These are phyloP conservation scores for Drosophila merina DNA, from an alignment of 2,888 invertebrate genomes.

Conservation along the genomic window DNA sequence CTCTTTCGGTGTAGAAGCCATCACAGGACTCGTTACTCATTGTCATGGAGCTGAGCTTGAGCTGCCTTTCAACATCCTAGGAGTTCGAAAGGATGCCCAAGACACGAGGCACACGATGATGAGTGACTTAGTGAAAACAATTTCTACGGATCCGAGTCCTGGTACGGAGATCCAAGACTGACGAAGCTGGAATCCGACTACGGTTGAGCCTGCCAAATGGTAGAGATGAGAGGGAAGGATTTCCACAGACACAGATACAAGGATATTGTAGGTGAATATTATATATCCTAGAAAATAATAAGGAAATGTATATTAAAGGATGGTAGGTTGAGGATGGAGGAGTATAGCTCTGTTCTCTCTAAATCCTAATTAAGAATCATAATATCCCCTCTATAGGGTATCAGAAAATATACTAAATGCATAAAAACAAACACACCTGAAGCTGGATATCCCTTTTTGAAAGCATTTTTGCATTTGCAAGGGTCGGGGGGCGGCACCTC, in stretches of 20 bases:
- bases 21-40: slow-evolving; percentile 41
- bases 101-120: slow-evolving; percentile 53
- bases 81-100: slow-evolving; percentile 20
- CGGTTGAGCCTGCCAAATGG: slow-evolving; percentile 2
- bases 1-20: slow-evolving; percentile 2
- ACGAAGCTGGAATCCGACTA: slow-evolving; percentile 17
- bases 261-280: background rate
- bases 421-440: slow-evolving; percentile 1
- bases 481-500: background rate
- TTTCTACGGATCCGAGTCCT: slow-evolving; percentile 46
- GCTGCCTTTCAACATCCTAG: slow-evolving; percentile 50
- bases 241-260: background rate
- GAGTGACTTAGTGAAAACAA: slow-evolving; percentile 69
- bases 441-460: slow-evolving; percentile 15
- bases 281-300: background rate
- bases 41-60: slow-evolving; percentile 37
- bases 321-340: too few species aligned
- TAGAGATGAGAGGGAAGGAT: background rate
- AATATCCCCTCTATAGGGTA: background rate
- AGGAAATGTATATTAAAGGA: too few species aligned
- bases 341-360: too few species aligned
- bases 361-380: background rate
- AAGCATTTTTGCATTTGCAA: slow-evolving; percentile 19
- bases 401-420: background rate
- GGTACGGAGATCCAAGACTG: slow-evolving; percentile 1